A percentile compares a stretch with the other conserved stretches of the same genome.
phyloP scores from a whole-genome alignment of 2,797 vertebrate species.

The Melanotaenia boesemani region DNA sequence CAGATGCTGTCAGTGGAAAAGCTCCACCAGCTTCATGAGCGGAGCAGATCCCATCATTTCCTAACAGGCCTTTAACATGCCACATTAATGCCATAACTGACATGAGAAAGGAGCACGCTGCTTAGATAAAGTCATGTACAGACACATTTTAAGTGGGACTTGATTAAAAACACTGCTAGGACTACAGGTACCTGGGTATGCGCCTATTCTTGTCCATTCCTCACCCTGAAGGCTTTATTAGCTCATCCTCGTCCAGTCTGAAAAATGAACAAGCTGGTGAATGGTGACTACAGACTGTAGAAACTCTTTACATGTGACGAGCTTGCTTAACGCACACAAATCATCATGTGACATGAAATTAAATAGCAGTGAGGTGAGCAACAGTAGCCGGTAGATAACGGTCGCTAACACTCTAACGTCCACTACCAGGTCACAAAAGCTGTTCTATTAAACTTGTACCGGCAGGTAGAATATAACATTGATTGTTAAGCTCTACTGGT shows the following conservation, averaged over 20 bases:
- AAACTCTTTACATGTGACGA: slow-evolving; percentile 13
- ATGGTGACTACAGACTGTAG: slow-evolving; percentile 9
- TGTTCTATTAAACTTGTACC: background rate
- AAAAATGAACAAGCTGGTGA: slow-evolving; percentile 51
- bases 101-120: background rate
- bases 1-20: no score
- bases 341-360: slow-evolving; percentile 47
- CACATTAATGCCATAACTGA: background rate
- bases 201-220: slow-evolving; percentile 43
- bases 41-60: no score
- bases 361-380: background rate
- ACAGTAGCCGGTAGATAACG: background rate
- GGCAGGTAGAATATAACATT: background rate
- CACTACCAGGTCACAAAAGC: background rate
- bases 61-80: no score
- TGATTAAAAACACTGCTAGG: background rate
- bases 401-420: background rate
- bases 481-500: background rate
- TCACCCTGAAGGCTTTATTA: slow-evolving; percentile 37
- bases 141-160: background rate
- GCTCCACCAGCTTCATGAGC: no score
- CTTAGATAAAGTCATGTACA: background rate
- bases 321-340: slow-evolving; percentile 2
- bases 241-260: slow-evolving; percentile 51
- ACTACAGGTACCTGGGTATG: slow-evolving; percentile 53